Evolutionary conservation across 2,797 vertebrate species (phyloP), one percentile per base, ranked within the genome.

Genomic region (Coregonus sp.): DNA sequence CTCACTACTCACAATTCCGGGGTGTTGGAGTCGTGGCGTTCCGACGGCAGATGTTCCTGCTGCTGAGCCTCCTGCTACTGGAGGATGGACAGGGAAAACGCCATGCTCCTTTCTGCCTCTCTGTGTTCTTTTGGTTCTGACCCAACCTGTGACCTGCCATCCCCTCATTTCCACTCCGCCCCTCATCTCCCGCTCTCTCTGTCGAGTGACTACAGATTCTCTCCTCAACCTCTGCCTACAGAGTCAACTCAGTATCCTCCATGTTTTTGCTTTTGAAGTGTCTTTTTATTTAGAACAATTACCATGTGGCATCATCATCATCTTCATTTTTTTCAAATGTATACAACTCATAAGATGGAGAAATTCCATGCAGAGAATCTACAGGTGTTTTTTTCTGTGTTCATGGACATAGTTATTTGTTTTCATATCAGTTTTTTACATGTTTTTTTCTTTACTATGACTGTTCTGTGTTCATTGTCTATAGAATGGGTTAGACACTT

Each of bases 21-120:
- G 82, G 81, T 85, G 68, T 79, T 84, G 84, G 86, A 86, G 80
- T 84, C 84, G 81, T 84, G 82, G 78, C 75, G 84, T 86, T 73
- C 47, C 72, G 78, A 69, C 35, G 50, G 74, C 66, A 80, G 73
- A 70, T 7, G 31, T 77, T 77, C 75, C 67, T 81, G 11, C 70
- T 65, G 67, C 51, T 29, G 59, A 70, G 76, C 83, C 75, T 33
- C 76, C 51, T 63, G 66, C 72, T 7, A 59, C 56, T 75, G 79
- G 84, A 12, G 47, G 75, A 78, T 77, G 50, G 80, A 86, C 73
- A 51, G 76, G 74, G 66, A 81, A 52, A 87, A 71, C 78, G 73
- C 70, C 79, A 67, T 76, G 29, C 82, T 82, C 84, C 80, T 47
- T 11, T 47, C 40, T 78, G 18, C 77, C 59, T 80, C 73, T 82